Evolutionary conservation across 2,113 vertebrate genomes (phyloP).

Genomic region (Asarcornis scutulata): DNA sequence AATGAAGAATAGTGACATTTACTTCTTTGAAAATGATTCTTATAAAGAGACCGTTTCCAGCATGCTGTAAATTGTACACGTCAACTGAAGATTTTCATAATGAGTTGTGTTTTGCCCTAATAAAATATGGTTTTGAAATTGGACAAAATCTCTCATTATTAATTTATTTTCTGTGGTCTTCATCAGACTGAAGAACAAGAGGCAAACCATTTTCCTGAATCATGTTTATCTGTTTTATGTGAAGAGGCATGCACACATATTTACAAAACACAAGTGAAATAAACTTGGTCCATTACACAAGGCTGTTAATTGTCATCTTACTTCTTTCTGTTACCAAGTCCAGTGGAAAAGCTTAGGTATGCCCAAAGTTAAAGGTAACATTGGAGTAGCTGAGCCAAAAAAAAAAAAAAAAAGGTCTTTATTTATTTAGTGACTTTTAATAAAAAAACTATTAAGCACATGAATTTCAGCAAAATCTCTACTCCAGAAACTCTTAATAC

Average conservation of each 20-base stretch:
- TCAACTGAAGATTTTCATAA: background rate
- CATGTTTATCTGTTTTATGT: background rate
- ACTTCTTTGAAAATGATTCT: background rate
- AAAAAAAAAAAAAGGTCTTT: background rate
- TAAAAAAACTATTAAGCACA: background rate
- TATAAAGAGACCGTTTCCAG: background rate
- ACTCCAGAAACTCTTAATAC: background rate
- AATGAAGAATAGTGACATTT: background rate
- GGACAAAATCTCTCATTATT: background rate
- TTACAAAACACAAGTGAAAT: background rate
- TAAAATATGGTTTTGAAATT: background rate
- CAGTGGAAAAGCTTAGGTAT: background rate
- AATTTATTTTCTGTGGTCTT: background rate
- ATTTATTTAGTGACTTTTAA: conserved; percentile 6
- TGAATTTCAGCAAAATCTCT: background rate
- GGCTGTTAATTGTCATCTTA: background rate
- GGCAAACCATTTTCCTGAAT: background rate
- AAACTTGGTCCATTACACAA: background rate
- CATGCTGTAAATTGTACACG: background rate
- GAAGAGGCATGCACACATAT: background rate
- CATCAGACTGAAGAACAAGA: background rate
- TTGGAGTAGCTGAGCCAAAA: background rate
- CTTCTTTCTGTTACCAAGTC: background rate
- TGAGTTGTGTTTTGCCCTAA: background rate
- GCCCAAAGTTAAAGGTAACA: background rate